Evolutionary conservation across 2,888 invertebrate genomes (phyloP).

Genomic region (Norana najaformis): DNA sequence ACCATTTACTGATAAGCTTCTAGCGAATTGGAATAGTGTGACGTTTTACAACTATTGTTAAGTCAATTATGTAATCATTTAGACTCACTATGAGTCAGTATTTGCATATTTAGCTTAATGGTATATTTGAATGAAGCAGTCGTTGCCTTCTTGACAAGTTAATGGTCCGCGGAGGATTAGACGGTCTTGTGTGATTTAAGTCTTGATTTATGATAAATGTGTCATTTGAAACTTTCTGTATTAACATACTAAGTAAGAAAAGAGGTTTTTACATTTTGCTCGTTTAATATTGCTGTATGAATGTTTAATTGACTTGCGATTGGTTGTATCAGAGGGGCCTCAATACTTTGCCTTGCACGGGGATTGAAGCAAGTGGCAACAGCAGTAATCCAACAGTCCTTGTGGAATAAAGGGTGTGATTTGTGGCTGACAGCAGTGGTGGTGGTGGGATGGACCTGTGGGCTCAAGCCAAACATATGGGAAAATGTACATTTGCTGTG

Average conservation of each 20-base stretch:
- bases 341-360: too few relatives aligned
- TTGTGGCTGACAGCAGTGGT: too few relatives aligned
- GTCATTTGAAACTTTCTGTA: neutral
- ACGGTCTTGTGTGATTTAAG: neutral
- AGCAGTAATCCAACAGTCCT: too few relatives aligned
- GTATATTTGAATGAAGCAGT: too few relatives aligned
- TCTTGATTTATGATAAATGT: neutral
- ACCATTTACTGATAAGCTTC: neutral
- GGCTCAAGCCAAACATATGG: neutral
- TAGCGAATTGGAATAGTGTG: neutral
- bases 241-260: neutral
- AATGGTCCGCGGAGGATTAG: neutral
- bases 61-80: neutral
- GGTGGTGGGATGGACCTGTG: neutral
- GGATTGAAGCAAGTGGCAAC: too few relatives aligned
- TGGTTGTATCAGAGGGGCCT: neutral
- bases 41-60: neutral
- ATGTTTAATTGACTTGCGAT: neutral
- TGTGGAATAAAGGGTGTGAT: too few relatives aligned
- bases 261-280: neutral
- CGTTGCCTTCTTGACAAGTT: neutral
- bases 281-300: too few relatives aligned
- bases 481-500: neutral
- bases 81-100: neutral
- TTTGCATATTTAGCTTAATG: too few relatives aligned